Base-by-base conservation (phyloP, 64 coral and sea anemone species). In the Platygyra sinensis region DNA sequence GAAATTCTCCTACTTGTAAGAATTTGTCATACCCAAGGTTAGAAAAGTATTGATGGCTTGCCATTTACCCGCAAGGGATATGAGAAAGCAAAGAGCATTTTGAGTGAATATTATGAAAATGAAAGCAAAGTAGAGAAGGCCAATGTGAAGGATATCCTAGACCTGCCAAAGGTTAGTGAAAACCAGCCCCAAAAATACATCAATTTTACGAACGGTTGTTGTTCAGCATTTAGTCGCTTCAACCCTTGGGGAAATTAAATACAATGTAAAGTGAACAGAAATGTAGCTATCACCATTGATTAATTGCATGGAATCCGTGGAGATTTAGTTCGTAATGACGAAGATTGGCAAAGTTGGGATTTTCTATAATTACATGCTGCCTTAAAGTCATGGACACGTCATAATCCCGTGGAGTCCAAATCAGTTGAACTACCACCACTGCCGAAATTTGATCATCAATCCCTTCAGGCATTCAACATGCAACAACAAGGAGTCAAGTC, bases 21-120 rank as follows among this genome's bases (percentile, higher is more conserved):
- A 90, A 77, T 77, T 90, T 81, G 24, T 90, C 30, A 32, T 27
- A 12, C 73, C 46, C 36, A 90, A 73, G 30, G 89, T 79, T 38
- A 91, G 89, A 85, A 64, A 50, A 62, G 52, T 19, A 91, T 85
- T 30, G 22, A 83, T 62, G 92, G 54, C 31, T 79, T 91, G 57
- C 89, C 89, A 39, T 74, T 62, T 84, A 84, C 71, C 77, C 29
- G 74, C 30, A 74, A 88, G 36, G 86, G 86, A n/a, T 77, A 88
- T 77, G 78, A 89, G 30, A 20, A n/a, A 16, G 80, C 80, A 10
- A 84, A 84, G 18, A 12, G 20, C 0, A 39, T 69, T 67, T 25
- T 84, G 10, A 10, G 20, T 5, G 24, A 80, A 7, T 16, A 42
- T 32, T 85, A 57, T 75, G 72, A 72, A 8, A 74, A 61, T 55